Base-by-base conservation (phyloP, 2,888 invertebrate species). In the Willowsia nigromaculata region DNA sequence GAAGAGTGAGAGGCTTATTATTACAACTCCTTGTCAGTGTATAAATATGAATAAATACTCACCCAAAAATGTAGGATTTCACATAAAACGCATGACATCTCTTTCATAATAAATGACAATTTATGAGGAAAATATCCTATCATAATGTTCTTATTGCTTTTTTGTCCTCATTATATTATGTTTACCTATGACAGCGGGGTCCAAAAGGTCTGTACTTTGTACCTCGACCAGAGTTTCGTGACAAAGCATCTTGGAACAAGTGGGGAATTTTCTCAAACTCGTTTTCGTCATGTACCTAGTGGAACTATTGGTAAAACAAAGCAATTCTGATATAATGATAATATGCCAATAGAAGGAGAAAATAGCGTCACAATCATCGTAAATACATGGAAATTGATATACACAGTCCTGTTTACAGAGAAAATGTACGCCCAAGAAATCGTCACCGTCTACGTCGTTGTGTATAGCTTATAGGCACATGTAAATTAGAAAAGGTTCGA, bases 51-150 rank as follows among this genome's bases (percentile, higher is more conserved):
- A 33, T 74, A 74, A 74, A 74, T 74, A 43, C 71, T 40, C 15
- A 40, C 22, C 40, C 5, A 68, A 6, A 15, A 68, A 47, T 1
- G 18, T 1, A 74, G 71, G 47, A 5, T 74, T 13, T 37, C 71
- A 43, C 22, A 22, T 74, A 22, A 74, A 47, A 74, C 47, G 25
- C 40, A 43, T 47, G 71, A 74, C 47, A 74, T 74, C 71, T 47
- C 43, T 74, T 74, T 47, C 47, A 43, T 74, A 47, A 74, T 74
- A 74, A 74, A 74, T 78, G 18, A 78, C 53, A 25, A 53, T 50
- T 53, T 30, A n/a, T 4, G 30, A 25, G n/a, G 40, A 15, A 74
- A 74, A 65, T 33, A 59, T 25, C 25, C 15, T 65, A 25, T 25
- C 27, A 25, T 25, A 6, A 25, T 65, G 15, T 33, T 65, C 33